These are phyloP conservation scores for Idaea biselata DNA, from an alignment of 2,888 invertebrate species.

Conservation along the genomic window DNA sequence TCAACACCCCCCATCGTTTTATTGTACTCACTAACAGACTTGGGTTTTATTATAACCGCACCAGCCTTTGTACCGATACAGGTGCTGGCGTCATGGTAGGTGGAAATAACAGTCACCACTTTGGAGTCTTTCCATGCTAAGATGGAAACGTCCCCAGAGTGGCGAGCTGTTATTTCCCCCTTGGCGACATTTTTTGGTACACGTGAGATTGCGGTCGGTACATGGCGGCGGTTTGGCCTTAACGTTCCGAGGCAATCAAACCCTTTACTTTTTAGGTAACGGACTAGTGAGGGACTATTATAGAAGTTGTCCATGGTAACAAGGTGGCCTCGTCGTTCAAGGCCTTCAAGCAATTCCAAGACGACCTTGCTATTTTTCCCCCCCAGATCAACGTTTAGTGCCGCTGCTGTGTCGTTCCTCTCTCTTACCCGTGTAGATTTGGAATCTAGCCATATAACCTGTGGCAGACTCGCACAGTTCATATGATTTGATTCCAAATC, in stretches of 20 bases:
- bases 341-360: background rate
- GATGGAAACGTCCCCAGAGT: too few species aligned
- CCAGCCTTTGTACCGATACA: slow-evolving; percentile 16
- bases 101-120: slow-evolving; percentile 25
- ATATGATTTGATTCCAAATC: slow-evolving; percentile 27
- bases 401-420: background rate
- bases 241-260: slow-evolving; percentile 32
- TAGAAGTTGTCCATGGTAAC: slow-evolving; percentile 27
- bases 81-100: slow-evolving; percentile 17
- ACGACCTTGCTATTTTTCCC: background rate
- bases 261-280: slow-evolving; percentile 25
- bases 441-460: slow-evolving; percentile 24
- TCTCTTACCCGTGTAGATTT: slow-evolving; percentile 18
- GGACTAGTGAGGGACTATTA: slow-evolving; percentile 25
- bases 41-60: slow-evolving; percentile 15
- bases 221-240: slow-evolving; percentile 22
- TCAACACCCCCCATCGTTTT: slow-evolving; percentile 26
- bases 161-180: slow-evolving; percentile 14
- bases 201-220: slow-evolving; percentile 20
- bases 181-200: slow-evolving; percentile 14
- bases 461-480: slow-evolving; percentile 29
- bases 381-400: slow-evolving; percentile 5
- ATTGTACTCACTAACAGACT: slow-evolving; percentile 24
- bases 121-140: slow-evolving; percentile 27
- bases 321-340: slow-evolving; percentile 14